Base-by-base conservation (phyloP, 2,797 vertebrate genomes). In the Argya squamiceps region DNA sequence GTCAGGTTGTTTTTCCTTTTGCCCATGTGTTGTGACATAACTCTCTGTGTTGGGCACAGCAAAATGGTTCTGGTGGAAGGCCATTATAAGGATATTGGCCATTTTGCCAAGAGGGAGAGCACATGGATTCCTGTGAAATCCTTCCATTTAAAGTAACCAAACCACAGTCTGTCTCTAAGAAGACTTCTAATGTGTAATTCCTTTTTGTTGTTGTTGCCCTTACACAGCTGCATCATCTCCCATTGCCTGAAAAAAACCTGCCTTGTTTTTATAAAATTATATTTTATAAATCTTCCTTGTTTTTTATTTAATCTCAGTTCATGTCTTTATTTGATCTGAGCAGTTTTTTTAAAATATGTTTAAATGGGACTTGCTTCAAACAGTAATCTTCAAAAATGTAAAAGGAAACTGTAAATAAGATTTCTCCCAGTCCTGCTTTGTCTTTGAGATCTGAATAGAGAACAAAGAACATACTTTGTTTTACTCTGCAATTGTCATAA, bases 21-120 rank as follows among this genome's bases (percentile, higher is more conserved):
- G 2, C 6, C 15, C 2, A 0, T 52, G 4, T 89, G 68, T 91
- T 80, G 19, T 74, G 19, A 12, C 22, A 4, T 0, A 44, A n/a
- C 12, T 65, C 3, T 44, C 20, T 59, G 49, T 76, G 23, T 34
- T 77, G 69, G 29, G 19, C 36, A 46, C 34, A 55, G 52, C 26
- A n/a, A 52, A 70, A 46, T 23, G 21, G 14, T 59, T 50, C 36
- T 59, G 21, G 11, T 26, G 47, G 52, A 73, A 70, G 29, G 12
- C 30, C 74, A 15, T 68, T 56, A n/a, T 24, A 21, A 71, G 12
- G 22, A 6, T 43, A 34, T 69, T 83, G 47, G 22, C 23, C 5
- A 1, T 56, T 84, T 87, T 89, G 46, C 26, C 30, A 22, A 10
- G 36, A 62, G 39, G 26, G 10, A 27, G 32, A 56, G 6, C 4